These are phyloP conservation scores for Megalurothrips usitatus DNA, from an alignment of 2,888 invertebrate genomes.

Conservation along the genomic window DNA sequence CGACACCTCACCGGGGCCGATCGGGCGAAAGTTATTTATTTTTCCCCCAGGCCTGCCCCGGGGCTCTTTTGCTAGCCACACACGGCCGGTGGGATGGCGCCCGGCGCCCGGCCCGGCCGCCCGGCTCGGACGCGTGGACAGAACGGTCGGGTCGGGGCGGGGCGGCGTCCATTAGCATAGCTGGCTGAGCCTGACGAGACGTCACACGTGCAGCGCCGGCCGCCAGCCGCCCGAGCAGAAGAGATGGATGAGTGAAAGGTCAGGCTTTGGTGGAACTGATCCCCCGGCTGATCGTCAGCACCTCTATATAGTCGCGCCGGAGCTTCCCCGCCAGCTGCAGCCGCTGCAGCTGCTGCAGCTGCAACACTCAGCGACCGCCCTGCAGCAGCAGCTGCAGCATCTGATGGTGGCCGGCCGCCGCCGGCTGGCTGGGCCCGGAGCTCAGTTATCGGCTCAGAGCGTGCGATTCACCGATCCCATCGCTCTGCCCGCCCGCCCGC, in stretches of 20 bases:
- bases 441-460: no score
- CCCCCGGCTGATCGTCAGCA: background rate
- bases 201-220: background rate
- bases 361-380: background rate
- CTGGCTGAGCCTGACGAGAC: background rate
- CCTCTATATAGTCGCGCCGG: no score
- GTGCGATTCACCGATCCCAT: no score
- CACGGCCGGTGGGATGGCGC: background rate
- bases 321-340: background rate
- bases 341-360: background rate
- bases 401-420: background rate
- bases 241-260: conserved; percentile 6
- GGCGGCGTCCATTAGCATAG: background rate
- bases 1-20: no score
- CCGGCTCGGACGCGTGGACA: background rate
- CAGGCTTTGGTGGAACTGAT: background rate
- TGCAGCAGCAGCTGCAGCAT: no score
- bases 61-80: no score
- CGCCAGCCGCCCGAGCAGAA: background rate
- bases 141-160: background rate
- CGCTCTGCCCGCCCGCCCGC: no score
- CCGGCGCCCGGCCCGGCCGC: background rate
- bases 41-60: no score
- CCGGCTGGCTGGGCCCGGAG: background rate
- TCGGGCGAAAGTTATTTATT: no score